Evolutionary conservation across 2,113 vertebrate species (phyloP), one percentile per base, ranked within the genome.

Genomic region (Euleptes europaea): DNA sequence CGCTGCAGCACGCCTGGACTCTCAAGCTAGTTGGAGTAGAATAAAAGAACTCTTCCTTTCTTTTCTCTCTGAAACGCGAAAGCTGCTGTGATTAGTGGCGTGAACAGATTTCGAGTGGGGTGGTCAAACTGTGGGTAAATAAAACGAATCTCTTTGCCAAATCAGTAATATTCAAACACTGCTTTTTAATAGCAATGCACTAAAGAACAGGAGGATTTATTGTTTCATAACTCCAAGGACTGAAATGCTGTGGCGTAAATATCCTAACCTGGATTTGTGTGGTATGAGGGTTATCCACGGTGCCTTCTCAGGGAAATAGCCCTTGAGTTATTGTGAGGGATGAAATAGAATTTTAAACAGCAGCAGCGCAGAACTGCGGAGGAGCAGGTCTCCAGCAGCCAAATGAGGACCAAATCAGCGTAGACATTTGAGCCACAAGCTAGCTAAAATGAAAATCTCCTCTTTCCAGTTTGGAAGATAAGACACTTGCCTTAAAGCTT

Each of bases 1-100:
- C 95, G 0, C 5, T 91, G 2, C 84, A 83, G 40, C 31, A 84
- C 1, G 97, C 95, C 66, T 99, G 98, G 98, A 95, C 94, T 0
- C 35, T 99, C 70, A 97, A 91, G 91, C 94, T 99, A 14, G 92
- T 96, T 0, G 93, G 92, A 0, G 96, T 98, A 89, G 17, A 15
- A 82, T 31, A 60, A 21, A 78, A 57, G 49, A 6, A 8, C 21
- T 2, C 31, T 42, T 23, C 1, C 8, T n/a, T 33, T 71, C 54
- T 13, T 70, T 51, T 54, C 47, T 40, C 26, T 67, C 5, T 33
- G 38, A 79, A 63, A 31, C 4, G 11, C 6, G 28, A 21, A 47
- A 38, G 60, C 60, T 3, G 3, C 72, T 38, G 42, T 44, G 28
- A 73, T 80, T 65, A 80, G 40, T 60, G 26, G 47, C 31, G n/a